Evolutionary conservation across 2,888 invertebrate genomes (phyloP).

Genomic region (Stomorhina lunata): DNA sequence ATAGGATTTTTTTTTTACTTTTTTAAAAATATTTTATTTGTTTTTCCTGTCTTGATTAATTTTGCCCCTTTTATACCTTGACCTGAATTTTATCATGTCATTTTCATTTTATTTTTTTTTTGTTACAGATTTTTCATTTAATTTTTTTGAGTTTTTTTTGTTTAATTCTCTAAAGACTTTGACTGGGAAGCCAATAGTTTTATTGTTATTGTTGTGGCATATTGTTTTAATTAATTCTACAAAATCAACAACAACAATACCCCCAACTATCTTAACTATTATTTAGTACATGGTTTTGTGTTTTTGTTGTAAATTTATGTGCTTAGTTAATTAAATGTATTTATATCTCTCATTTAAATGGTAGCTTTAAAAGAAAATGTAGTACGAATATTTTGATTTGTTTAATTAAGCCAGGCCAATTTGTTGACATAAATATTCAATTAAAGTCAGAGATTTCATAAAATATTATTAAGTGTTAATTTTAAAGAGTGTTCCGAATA

Average conservation of each 20-base stretch:
- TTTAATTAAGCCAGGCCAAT: too few relatives aligned
- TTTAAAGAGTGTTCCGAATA: too few relatives aligned
- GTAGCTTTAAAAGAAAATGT: too few relatives aligned
- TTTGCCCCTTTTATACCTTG: neutral
- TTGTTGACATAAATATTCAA: too few relatives aligned
- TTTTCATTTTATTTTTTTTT: neutral
- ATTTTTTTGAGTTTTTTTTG: neutral
- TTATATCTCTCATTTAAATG: neutral
- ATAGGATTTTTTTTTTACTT: too few relatives aligned
- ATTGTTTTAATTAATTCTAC: conserved; percentile 37
- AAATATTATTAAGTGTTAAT: too few relatives aligned
- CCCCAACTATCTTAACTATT: neutral
- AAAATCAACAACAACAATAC: neutral
- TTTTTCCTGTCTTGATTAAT: neutral
- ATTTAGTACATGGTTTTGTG: neutral
- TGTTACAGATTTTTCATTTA: neutral
- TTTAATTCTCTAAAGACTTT: neutral
- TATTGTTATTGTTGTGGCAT: conserved; percentile 12
- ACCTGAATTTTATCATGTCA: conserved; percentile 4
- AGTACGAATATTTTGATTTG: too few relatives aligned
- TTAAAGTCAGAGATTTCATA: too few relatives aligned
- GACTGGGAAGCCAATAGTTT: neutral
- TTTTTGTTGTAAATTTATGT: neutral
- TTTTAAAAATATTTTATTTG: neutral
- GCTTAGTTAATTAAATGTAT: neutral